Evolutionary conservation across 2,888 invertebrate species (phyloP).

Genomic region (Amaurobius ferox): DNA sequence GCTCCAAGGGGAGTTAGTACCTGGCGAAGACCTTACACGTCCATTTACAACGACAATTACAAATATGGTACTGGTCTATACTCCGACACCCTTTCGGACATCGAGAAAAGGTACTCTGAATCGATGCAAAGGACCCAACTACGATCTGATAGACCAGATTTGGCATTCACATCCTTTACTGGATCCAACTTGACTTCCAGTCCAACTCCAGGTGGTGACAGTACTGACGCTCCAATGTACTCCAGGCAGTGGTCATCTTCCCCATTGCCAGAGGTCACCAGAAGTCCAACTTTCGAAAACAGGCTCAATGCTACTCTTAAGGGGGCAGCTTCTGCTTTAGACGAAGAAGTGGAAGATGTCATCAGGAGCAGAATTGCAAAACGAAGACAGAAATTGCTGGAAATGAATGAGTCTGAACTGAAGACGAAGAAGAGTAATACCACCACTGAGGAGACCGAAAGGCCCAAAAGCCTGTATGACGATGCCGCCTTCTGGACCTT

Average conservation of each 20-base stretch:
- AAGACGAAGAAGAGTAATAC: slow-evolving; percentile 3
- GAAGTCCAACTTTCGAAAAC: slow-evolving; percentile 29
- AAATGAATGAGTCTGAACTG: background rate
- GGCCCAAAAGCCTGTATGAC: slow-evolving; percentile 45
- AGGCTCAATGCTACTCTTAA: slow-evolving; percentile 20
- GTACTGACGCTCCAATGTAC: background rate
- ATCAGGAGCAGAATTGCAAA: slow-evolving; percentile 28
- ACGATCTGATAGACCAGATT: slow-evolving; percentile 72
- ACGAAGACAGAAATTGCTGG: slow-evolving; percentile 5
- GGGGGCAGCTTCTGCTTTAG: slow-evolving; percentile 36
- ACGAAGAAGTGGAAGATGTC: slow-evolving; percentile 55
- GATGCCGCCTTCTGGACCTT: slow-evolving; percentile 43
- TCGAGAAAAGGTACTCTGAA: slow-evolving; percentile 73
- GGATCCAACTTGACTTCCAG: slow-evolving; percentile 42
- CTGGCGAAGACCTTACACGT: slow-evolving; percentile 74
- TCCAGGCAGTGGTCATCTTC: slow-evolving; percentile 21
- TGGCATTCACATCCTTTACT: slow-evolving; percentile 65
- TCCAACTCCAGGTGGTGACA: slow-evolving; percentile 22
- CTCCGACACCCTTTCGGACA: slow-evolving; percentile 73
- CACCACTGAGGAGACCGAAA: background rate
- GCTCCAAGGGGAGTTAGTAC: slow-evolving; percentile 67
- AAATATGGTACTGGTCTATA: slow-evolving; percentile 74
- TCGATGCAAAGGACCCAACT: slow-evolving; percentile 71
- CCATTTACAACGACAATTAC: slow-evolving; percentile 74
- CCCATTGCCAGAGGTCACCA: background rate